Base-by-base conservation (phyloP, 2,797 vertebrate genomes). In the Urosaurus nigricauda region DNA sequence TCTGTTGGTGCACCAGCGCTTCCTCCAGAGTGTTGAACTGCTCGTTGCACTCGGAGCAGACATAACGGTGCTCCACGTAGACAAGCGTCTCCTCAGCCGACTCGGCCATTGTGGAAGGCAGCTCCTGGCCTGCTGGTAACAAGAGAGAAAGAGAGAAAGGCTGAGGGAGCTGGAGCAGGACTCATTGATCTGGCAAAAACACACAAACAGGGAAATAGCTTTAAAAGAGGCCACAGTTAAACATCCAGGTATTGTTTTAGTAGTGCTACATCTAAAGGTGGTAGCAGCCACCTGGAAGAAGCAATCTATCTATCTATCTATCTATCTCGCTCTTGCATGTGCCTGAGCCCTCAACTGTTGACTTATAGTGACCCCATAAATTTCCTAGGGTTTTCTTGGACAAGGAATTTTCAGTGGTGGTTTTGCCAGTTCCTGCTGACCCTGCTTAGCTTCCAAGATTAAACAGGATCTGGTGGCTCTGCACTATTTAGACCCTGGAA, bases 41-140 rank as follows among this genome's bases (percentile, higher is more conserved):
- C 94, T 98, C 96, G 73, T 98, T 98, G 92, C 98, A 99, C 95
- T 99, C 98, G 0, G 98, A 99, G 96, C 98, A 99, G 96, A 99
- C 98, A 89, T 98, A 99, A 95, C 98, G 98, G 92, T 99, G 98
- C 90, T 99, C 98, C 88, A 98, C 97, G 82, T 97, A 98, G 51
- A 97, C 85, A 1, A 95, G 96, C 0, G 98, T 97, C 5, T 96
- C 94, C 90, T 96, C 96, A 0, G 94, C 90, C 51, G 96, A 93
- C 16, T 96, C 96, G 1, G 95, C 95, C 95, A 95, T 96, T 86
- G 84, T 93, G 88, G 95, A 96, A 86, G 83, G 71, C 14, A 91
- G 90, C 81, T 56, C 82, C 89, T 87, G 11, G 96, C 92, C 94
- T 97, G 96, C 77, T 68, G 71, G n/a, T n/a, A 97, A 97, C 84